phyloP scores from a whole-genome alignment of 2,113 vertebrate genomes.

The Brachyhypopomus gauderio region DNA sequence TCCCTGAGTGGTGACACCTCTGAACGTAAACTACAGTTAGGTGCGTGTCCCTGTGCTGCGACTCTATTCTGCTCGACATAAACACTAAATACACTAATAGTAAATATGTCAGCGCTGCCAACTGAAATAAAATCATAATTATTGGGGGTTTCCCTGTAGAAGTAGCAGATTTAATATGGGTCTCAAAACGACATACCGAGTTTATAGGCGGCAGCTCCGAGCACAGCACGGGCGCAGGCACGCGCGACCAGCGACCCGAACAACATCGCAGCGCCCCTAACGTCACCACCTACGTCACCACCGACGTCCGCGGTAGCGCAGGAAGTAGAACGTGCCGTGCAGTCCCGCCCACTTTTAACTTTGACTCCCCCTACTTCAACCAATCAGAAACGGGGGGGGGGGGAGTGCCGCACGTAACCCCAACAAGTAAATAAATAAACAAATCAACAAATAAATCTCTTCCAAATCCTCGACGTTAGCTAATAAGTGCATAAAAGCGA shows the following conservation, averaged over 20 bases:
- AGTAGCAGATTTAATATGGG: background rate
- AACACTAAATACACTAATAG: background rate
- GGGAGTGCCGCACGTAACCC: constrained; percentile 44
- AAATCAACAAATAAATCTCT: constrained; percentile 23
- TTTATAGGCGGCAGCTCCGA: constrained; percentile 69
- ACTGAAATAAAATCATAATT: background rate
- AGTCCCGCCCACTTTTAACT: constrained; percentile 60
- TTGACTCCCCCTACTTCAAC: constrained; percentile 56
- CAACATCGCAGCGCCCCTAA: constrained; percentile 67
- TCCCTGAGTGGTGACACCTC: no score
- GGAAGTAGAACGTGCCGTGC: constrained; percentile 56
- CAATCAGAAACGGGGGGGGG: constrained; percentile 63
- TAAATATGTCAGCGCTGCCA: constrained; percentile 6
- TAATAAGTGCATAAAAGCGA: background rate
- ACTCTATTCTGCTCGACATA: background rate
- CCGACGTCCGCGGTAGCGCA: constrained; percentile 43
- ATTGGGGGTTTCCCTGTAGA: background rate
- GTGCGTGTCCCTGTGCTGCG: background rate
- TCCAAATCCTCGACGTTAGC: background rate
- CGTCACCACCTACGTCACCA: no score
- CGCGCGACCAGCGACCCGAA: constrained; percentile 67
- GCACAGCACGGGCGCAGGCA: constrained; percentile 69
- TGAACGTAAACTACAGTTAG: background rate
- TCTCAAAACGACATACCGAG: constrained; percentile 63
- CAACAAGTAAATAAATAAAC: no score